Evolutionary conservation across 2,113 vertebrate species (phyloP), one percentile per base, ranked within the genome.

Genomic region (Numida meleagris): DNA sequence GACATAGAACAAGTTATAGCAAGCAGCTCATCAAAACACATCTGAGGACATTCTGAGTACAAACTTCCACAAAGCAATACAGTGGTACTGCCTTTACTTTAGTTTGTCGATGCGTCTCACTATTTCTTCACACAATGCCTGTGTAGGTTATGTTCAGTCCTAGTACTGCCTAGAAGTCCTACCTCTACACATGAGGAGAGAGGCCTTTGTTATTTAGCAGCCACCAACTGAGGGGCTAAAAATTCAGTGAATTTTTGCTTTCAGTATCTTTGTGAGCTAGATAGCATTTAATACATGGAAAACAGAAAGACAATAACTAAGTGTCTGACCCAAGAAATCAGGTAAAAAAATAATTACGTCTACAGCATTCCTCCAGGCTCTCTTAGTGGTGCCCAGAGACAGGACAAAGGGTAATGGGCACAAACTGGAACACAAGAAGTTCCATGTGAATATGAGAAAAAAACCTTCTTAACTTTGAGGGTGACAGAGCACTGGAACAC

Each of bases 1-100:
- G 87, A 79, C 81, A 77, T 5, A 66, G 78, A 81, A 19, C 31
- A 75, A 91, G 82, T n/a, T 46, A 34, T 12, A 92, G 58, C 40
- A 89, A 71, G 71, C 81, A 95, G 62, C 81, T 71, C 48, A 86
- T 92, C 82, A 88, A 57, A 92, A 77, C 78, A 80, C 51, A 90
- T 83, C 63, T 89, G 72, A 73, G 48, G 27, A 82, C 50, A 91
- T 66, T 77, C 10, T 4, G 34, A 88, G 46, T 24, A 46, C 68
- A 86, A 62, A 62, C 81, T 74, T 87, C 38, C 61, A 77, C 50
- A 34, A 89, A 50, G 55, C 29, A 80, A 55, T 82, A 53, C 42
- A 42, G 42, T 25, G 16, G 48, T n/a, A 46, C 43, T 45, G 70
- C 43, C 57, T 31, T 58, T 5, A 62, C 36, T 88, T 62, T 33